Conservation (phyloP, 1,140 invertebrate genomes). For the Armadillidium nasatum region DNA sequence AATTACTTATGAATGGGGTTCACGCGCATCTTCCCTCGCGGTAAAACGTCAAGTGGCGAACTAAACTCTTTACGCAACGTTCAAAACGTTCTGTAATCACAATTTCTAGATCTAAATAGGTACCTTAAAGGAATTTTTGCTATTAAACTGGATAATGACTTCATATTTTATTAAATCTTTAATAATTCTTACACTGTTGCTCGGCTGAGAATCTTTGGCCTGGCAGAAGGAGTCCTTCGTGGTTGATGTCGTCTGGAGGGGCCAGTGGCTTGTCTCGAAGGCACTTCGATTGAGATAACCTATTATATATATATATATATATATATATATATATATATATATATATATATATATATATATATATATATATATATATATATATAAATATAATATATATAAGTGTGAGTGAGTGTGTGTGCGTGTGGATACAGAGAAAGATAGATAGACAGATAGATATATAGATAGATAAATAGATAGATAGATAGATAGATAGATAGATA, state of each 20-base stretch:
- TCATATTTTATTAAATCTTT: no score
- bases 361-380: conserved; percentile 23
- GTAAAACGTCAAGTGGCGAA: no score
- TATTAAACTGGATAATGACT: no score
- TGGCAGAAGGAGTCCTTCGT: conserved; percentile 20
- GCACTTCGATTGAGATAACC: conserved; percentile 17
- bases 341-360: conserved; percentile 11
- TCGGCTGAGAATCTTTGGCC: conserved; percentile 25
- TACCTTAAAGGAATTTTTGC: no score
- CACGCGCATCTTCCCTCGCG: no score
- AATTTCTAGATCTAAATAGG: no score
- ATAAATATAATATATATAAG: neutral
- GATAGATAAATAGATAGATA: neutral
- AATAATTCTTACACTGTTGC: conserved; percentile 19
- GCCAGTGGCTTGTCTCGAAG: conserved; percentile 21
- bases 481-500: neutral
- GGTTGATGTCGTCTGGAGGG: neutral
- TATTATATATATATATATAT: conserved; percentile 26
- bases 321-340: conserved; percentile 23
- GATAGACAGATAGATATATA: no score
- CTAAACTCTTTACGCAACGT: no score
- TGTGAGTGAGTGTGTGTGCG: no score
- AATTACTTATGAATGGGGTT: no score
- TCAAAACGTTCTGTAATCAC: no score
- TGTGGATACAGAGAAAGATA: no score